A percentile compares a stretch with the other conserved stretches of the same genome.
Evolutionary conservation across 2,113 vertebrate species (phyloP).

Genomic region (Zosterops hypoxanthus): DNA sequence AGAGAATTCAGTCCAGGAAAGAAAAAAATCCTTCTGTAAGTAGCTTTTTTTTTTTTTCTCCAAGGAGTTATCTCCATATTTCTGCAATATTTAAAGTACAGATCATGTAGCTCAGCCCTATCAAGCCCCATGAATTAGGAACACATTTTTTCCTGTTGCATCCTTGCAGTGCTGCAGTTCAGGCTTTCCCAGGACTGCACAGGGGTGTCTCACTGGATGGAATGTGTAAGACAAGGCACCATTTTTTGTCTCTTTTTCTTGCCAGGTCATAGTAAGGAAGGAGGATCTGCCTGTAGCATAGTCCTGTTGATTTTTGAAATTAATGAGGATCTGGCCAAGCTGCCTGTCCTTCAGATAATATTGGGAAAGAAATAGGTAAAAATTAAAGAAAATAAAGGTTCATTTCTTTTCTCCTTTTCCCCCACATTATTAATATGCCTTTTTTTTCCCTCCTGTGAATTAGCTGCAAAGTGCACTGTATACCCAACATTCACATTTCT

Average conservation of each 20-base stretch:
- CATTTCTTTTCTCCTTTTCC: background rate
- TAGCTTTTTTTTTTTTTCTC: background rate
- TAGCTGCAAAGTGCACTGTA: background rate
- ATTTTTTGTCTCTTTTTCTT: background rate
- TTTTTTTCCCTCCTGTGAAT: background rate
- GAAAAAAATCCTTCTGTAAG: background rate
- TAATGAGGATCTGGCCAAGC: background rate
- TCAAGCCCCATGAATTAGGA: background rate
- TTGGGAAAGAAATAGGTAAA: background rate
- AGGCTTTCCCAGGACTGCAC: background rate
- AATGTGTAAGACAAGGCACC: background rate
- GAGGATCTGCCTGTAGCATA: background rate
- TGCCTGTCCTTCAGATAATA: background rate
- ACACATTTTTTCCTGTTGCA: background rate
- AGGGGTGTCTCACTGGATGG: background rate
- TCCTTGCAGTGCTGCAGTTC: background rate
- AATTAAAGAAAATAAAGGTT: background rate
- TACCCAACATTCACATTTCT: background rate
- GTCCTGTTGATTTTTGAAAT: background rate
- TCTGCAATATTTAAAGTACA: background rate
- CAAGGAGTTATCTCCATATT: background rate
- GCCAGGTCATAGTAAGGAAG: background rate
- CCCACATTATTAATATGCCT: background rate
- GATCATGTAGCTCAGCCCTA: background rate
- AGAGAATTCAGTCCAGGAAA: background rate